These are phyloP conservation scores for Plodia interpunctella DNA, from an alignment of 1,140 invertebrate genomes.

Conservation along the genomic window DNA sequence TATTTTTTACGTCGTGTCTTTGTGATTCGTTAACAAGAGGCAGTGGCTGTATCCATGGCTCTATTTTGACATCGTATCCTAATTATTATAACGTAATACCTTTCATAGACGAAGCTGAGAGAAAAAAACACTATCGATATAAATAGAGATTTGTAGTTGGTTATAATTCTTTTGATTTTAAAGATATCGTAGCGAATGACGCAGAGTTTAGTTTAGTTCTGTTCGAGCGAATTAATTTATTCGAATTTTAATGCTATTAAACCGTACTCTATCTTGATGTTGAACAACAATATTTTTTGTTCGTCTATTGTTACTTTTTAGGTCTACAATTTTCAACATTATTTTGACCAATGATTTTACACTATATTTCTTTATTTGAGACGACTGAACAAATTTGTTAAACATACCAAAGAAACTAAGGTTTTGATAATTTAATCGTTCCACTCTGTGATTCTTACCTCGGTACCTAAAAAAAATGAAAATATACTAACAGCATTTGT, in stretches of 20 bases:
- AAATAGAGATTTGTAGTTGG: constrained; percentile 29
- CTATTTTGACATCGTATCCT: constrained; percentile 68
- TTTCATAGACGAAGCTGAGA: constrained; percentile 40
- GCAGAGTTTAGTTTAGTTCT: constrained; percentile 32
- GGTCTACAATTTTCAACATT: too few species aligned
- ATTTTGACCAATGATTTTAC: too few species aligned
- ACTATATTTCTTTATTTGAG: too few species aligned
- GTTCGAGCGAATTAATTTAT: constrained; percentile 42
- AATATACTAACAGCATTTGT: constrained; percentile 84
- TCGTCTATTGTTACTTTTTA: too few species aligned
- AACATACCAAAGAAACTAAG: too few species aligned
- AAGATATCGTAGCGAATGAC: constrained; percentile 34
- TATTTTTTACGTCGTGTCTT: constrained; percentile 51
- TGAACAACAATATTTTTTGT: background rate
- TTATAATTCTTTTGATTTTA: constrained; percentile 47
- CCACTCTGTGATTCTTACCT: background rate
- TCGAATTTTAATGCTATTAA: constrained; percentile 35
- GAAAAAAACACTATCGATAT: constrained; percentile 33
- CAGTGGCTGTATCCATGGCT: constrained; percentile 36
- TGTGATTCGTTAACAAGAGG: constrained; percentile 46
- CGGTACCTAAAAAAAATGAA: background rate
- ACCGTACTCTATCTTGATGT: background rate
- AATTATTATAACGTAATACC: constrained; percentile 66
- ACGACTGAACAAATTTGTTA: too few species aligned
- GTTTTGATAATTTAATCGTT: too few species aligned